Evolutionary conservation across 2,888 invertebrate genomes (phyloP), one percentile per base, ranked within the genome.

Genomic region (Eristalis arbustorum): DNA sequence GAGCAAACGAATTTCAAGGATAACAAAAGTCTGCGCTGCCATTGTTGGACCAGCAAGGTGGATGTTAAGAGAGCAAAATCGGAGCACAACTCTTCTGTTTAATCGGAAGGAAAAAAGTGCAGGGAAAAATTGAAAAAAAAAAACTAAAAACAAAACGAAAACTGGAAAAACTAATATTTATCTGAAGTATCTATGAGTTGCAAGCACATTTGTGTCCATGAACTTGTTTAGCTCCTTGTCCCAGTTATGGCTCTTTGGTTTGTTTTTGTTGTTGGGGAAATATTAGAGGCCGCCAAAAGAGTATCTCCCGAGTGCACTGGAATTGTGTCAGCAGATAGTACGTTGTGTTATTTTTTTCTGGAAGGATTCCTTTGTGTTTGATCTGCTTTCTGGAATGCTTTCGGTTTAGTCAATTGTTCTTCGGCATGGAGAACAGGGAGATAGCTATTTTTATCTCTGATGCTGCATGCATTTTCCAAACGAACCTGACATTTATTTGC

Each of bases 111-210:
- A 83, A 83, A 83, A 31, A 73, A 73, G 69, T 49, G 49, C 18
- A 18, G 49, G 18, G 18, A 49, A 49, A 49, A 57, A 74, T 6
- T 1, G 18, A 42, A 23, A 18, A 66, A 14, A 25, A 5, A 75
- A 69, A 28, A 34, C 31, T n/a, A n/a, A 49, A n/a, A 74, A 62
- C 18, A 68, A 61, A 74, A 31, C 42, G 18, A 37, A 42, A 57
- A 67, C 66, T 67, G 75, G n/a, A 68, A 84, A 85, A 81, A 81
- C 81, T 81, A 85, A 85, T 85, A 85, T 85, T 85, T 81, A 81
- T 85, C 84, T 81, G 68, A 42, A 85, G 84, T 77, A 79, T 57
- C 59, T 42, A 68, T 59, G 61, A 76, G 75, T 59, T 76, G 67
- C 40, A 40, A 49, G 67, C 59, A 67, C 61, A 67, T 76, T 59